These are phyloP conservation scores for Plotosus lineatus DNA, from an alignment of 2,113 vertebrate species.

Conservation along the genomic window DNA sequence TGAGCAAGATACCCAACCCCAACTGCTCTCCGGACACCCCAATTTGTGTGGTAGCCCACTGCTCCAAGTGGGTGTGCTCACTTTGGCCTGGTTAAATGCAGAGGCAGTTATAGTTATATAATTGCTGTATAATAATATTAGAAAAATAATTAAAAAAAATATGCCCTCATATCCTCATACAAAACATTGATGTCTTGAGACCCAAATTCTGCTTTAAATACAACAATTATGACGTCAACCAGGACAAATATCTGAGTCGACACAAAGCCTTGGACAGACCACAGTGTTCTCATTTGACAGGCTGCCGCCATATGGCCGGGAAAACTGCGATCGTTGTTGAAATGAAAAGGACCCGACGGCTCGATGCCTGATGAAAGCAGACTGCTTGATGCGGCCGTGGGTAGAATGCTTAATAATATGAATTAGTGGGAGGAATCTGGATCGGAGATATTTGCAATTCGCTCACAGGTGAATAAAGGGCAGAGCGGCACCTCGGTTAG, in stretches of 20 bases:
- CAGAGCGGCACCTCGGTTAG: neutral
- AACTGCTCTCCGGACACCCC: no score
- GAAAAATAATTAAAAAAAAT: no score
- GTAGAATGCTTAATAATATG: slow-evolving; percentile 31
- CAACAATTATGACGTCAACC: neutral
- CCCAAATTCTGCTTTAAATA: slow-evolving; percentile 25
- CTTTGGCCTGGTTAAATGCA: no score
- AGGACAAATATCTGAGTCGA: slow-evolving; percentile 58
- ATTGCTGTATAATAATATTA: no score
- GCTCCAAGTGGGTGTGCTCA: no score
- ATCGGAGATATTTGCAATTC: neutral
- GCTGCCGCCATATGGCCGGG: slow-evolving; percentile 50
- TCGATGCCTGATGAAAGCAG: slow-evolving; percentile 48
- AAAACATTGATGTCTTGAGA: slow-evolving; percentile 10
- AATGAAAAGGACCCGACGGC: slow-evolving; percentile 49
- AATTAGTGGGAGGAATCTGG: neutral
- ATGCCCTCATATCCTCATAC: neutral
- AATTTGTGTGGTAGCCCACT: no score
- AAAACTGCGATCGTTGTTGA: slow-evolving; percentile 57
- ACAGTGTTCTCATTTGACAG: slow-evolving; percentile 16
- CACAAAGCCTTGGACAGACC: slow-evolving; percentile 34
- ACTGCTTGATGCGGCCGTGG: slow-evolving; percentile 45
- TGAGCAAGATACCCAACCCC: no score
- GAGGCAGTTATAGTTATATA: no score
- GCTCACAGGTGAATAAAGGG: neutral